phyloP scores from a whole-genome alignment of 1,140 invertebrate species.

The Nymphalis io region DNA sequence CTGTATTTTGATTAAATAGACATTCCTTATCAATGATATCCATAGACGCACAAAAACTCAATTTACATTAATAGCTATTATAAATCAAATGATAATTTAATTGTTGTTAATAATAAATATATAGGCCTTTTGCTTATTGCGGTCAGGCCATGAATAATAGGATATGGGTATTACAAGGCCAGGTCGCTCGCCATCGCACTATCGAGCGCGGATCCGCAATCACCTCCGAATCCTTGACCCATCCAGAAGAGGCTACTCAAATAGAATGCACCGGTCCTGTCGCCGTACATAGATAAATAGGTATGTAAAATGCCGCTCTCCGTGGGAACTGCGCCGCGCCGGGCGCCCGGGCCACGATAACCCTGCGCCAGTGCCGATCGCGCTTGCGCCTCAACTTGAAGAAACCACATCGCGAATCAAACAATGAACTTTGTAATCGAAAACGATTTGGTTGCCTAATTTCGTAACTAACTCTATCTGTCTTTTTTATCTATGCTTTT shows the following conservation, averaged over 20 bases:
- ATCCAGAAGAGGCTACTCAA: conserved; percentile 78
- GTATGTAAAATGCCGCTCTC: conserved; percentile 76
- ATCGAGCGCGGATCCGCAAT: conserved; percentile 67
- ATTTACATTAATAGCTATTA: conserved; percentile 27
- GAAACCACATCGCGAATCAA: conserved; percentile 67
- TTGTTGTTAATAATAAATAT: conserved; percentile 26
- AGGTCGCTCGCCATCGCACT: conserved; percentile 57
- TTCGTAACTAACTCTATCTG: conserved; percentile 70
- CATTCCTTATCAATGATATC: conserved; percentile 33
- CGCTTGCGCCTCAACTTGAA: conserved; percentile 39
- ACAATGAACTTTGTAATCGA: conserved; percentile 76
- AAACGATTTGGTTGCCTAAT: conserved; percentile 76
- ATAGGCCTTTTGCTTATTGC: conserved; percentile 24
- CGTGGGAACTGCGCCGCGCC: conserved; percentile 77
- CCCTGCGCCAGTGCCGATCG: conserved; percentile 55
- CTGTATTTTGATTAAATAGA: conserved; percentile 28
- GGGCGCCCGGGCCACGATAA: conserved; percentile 64
- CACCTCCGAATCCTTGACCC: conserved; percentile 77
- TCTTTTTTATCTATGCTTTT: conserved; percentile 74
- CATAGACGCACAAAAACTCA: conserved; percentile 28
- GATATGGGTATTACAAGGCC: conserved; percentile 64
- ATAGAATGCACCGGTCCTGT: conserved; percentile 75
- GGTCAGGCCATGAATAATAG: conserved; percentile 52
- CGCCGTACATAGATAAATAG: conserved; percentile 76
- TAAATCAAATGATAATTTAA: conserved; percentile 26